phyloP scores from a whole-genome alignment of 2,113 vertebrate genomes.

The Muscicapa adusta region DNA sequence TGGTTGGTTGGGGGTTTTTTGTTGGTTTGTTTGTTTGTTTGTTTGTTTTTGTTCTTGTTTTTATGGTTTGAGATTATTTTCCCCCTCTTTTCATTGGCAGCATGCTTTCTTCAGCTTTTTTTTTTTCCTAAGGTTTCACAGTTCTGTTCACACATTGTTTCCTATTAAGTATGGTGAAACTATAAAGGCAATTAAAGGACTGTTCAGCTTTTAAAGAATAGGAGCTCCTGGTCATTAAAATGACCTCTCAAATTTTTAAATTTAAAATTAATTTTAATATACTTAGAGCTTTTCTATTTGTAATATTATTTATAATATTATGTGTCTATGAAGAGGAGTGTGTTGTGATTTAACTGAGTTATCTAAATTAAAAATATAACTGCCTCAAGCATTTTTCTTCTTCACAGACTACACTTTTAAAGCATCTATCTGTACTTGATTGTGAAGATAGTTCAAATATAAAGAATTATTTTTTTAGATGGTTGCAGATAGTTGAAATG shows the following conservation, averaged over 20 bases:
- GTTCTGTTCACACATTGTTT: neutral
- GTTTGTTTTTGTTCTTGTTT: neutral
- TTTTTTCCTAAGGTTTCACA: neutral
- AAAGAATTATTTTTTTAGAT: neutral
- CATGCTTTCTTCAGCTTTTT: neutral
- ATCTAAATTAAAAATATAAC: neutral
- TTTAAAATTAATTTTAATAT: neutral
- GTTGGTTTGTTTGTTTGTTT: too few species aligned
- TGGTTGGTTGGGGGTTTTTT: too few species aligned
- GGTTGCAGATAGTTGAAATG: neutral
- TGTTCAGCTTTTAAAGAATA: neutral
- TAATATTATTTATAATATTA: too few species aligned
- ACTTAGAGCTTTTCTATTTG: neutral
- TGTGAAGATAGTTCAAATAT: neutral
- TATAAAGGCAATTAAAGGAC: neutral
- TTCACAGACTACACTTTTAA: neutral
- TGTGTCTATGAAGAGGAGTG: fast-evolving
- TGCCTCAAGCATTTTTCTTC: neutral
- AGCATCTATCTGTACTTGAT: neutral
- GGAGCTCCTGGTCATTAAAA: neutral
- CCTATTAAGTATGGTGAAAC: neutral
- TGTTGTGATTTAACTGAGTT: neutral
- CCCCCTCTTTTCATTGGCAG: neutral
- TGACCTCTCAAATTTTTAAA: neutral
- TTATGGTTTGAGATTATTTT: neutral